Conservation (phyloP, 1,140 invertebrate genomes). For the Dinoponera quadriceps region DNA sequence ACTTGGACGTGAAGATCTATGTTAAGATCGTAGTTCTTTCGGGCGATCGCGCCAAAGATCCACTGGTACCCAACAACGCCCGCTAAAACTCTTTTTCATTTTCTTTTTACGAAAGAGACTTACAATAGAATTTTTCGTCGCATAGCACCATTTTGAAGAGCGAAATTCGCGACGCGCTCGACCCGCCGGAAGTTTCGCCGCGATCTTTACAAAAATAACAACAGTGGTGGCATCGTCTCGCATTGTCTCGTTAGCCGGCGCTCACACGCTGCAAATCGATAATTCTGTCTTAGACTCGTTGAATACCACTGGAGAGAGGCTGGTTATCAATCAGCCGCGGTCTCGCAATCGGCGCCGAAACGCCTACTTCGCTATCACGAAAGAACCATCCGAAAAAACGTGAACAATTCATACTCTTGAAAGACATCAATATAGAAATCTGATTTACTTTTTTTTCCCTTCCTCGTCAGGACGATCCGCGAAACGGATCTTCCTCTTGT, state of each 20-base stretch:
- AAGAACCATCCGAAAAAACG: slow-evolving; percentile 67
- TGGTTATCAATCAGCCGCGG: slow-evolving; percentile 38
- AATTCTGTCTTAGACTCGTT: slow-evolving; percentile 38
- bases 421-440: slow-evolving; percentile 82
- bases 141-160: slow-evolving; percentile 60
- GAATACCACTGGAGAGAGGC: slow-evolving; percentile 55
- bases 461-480: slow-evolving; percentile 60
- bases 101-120: slow-evolving; percentile 26
- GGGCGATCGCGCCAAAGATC: slow-evolving; percentile 41
- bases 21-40: slow-evolving; percentile 56
- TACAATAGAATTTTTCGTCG: slow-evolving; percentile 58
- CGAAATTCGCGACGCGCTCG: not conserved
- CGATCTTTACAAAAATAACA: slow-evolving; percentile 57
- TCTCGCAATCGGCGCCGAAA: slow-evolving; percentile 39
- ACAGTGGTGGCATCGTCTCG: slow-evolving; percentile 6
- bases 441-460: slow-evolving; percentile 68
- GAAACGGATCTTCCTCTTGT: slow-evolving; percentile 54
- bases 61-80: slow-evolving; percentile 54
- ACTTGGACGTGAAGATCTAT: slow-evolving; percentile 66
- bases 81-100: not conserved
- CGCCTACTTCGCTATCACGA: slow-evolving; percentile 45
- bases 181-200: slow-evolving; percentile 29
- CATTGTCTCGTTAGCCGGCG: not conserved
- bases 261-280: not conserved
- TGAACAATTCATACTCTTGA: slow-evolving; percentile 76